phyloP scores from a whole-genome alignment of 2,797 vertebrate species.

The Pseudochirops cupreus region DNA sequence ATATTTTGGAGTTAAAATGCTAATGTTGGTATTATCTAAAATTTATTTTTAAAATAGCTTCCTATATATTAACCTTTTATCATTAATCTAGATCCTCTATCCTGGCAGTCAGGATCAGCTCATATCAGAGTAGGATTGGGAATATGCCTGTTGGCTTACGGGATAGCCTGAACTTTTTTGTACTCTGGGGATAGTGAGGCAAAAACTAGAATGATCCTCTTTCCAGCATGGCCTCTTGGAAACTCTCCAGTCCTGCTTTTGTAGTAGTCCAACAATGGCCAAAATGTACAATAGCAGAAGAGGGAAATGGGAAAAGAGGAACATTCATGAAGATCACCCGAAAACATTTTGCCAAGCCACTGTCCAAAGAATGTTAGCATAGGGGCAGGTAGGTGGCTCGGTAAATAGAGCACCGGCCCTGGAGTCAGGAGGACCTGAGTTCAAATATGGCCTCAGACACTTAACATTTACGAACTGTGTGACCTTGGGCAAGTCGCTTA shows the following conservation, averaged over 20 bases:
- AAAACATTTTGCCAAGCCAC: slow-evolving; percentile 32
- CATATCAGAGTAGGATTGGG: slow-evolving; percentile 14
- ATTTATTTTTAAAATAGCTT: slow-evolving; percentile 46
- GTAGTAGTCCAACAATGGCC: not conserved
- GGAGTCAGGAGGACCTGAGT: too few species aligned
- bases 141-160: slow-evolving; percentile 15
- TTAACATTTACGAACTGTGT: too few species aligned
- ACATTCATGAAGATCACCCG: slow-evolving; percentile 5
- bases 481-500: too few species aligned
- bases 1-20: slow-evolving; percentile 50
- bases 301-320: not conserved
- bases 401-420: too few species aligned
- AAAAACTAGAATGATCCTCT: not conserved
- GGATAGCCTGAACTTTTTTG: not conserved
- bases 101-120: not conserved
- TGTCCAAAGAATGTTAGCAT: slow-evolving; percentile 6
- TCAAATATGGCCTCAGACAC: too few species aligned
- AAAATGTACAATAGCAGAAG: not conserved
- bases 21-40: not conserved
- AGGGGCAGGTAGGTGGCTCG: too few species aligned
- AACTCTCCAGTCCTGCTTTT: slow-evolving; percentile 23
- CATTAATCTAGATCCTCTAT: not conserved
- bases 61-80: not conserved
- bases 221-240: not conserved
- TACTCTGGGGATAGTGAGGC: not conserved